phyloP scores from a whole-genome alignment of 2,888 invertebrate species.

The Pilophorus perplexus region DNA sequence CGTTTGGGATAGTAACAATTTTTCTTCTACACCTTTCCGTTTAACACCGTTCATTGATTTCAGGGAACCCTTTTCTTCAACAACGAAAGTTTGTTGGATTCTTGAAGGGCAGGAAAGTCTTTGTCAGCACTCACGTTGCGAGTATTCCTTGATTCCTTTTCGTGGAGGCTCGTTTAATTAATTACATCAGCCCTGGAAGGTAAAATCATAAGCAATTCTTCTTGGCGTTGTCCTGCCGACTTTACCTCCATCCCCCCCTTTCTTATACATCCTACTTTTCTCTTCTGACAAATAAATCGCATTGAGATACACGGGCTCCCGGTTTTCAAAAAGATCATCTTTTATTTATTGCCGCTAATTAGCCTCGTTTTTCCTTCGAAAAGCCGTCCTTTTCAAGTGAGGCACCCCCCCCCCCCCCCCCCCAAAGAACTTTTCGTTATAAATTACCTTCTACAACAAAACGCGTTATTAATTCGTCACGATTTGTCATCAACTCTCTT shows the following conservation, averaged over 20 bases:
- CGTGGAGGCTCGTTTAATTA: slow-evolving; percentile 5
- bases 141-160: slow-evolving; percentile 22
- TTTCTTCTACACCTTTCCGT: too few species aligned
- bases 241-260: slow-evolving; percentile 1
- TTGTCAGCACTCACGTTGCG: too few species aligned
- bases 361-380: slow-evolving; percentile 8
- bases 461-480: slow-evolving; percentile 14
- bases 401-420: neutral
- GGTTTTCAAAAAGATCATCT: slow-evolving; percentile 14
- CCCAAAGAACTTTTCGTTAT: slow-evolving; percentile 6
- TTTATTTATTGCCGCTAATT: slow-evolving; percentile 30
- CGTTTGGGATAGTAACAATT: too few species aligned
- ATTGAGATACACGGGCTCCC: neutral
- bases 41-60: too few species aligned
- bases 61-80: too few species aligned
- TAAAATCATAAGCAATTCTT: slow-evolving; percentile 12
- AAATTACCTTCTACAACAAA: slow-evolving; percentile 4
- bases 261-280: neutral
- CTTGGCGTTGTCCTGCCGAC: neutral
- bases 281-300: slow-evolving; percentile 4
- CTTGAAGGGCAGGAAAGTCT: too few species aligned
- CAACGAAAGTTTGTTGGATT: too few species aligned
- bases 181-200: slow-evolving; percentile 11
- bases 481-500: neutral
- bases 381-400: neutral